Conservation (phyloP, 2,888 invertebrate genomes). For the Baronia brevicornis region DNA sequence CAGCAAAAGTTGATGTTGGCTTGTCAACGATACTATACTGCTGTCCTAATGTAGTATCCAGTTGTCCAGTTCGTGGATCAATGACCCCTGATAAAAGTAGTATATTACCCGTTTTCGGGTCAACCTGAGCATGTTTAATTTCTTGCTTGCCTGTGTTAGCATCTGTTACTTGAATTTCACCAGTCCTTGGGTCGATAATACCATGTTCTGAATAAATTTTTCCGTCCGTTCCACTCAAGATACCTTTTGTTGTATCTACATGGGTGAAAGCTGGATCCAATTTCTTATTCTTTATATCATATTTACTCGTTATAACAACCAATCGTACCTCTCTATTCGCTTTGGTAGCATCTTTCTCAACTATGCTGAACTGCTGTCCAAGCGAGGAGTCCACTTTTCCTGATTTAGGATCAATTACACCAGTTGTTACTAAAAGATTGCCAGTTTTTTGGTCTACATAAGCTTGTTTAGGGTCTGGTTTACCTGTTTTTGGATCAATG, state of each 20-base stretch:
- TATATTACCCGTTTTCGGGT: constrained; percentile 72
- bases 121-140: constrained; percentile 56
- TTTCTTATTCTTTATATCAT: constrained; percentile 71
- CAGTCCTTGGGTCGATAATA: constrained; percentile 77
- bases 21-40: constrained; percentile 78
- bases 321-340: constrained; percentile 78
- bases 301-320: constrained; percentile 76
- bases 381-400: constrained; percentile 79
- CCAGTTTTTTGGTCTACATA: constrained; percentile 83
- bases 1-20: constrained; percentile 62
- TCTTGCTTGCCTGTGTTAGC: constrained; percentile 62
- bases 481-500: constrained; percentile 78
- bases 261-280: constrained; percentile 71
- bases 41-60: constrained; percentile 74
- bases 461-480: constrained; percentile 79
- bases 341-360: constrained; percentile 79
- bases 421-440: constrained; percentile 78
- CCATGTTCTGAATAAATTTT: constrained; percentile 77
- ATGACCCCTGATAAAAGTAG: constrained; percentile 69
- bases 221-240: constrained; percentile 77
- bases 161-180: constrained; percentile 61
- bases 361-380: constrained; percentile 80
- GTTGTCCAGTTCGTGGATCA: constrained; percentile 76
- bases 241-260: constrained; percentile 63
- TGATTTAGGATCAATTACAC: constrained; percentile 78